These are phyloP conservation scores for Ceriagrion tenellum DNA, from an alignment of 2,888 invertebrate species.

Conservation along the genomic window DNA sequence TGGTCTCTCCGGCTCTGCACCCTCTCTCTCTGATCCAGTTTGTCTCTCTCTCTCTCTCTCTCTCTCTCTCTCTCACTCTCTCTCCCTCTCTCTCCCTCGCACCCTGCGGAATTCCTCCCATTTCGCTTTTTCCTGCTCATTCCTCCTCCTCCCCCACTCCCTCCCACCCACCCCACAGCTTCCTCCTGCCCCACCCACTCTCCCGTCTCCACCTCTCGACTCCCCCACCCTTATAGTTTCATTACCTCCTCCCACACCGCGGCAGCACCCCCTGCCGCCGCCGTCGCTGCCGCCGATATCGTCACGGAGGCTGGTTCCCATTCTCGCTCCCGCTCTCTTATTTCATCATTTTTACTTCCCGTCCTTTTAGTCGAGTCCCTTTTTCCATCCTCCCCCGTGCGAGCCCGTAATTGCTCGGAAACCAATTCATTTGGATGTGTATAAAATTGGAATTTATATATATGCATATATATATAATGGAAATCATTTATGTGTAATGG, in stretches of 20 bases:
- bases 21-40: not conserved
- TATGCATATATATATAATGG: not conserved
- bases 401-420: conserved; percentile 41
- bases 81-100: not conserved
- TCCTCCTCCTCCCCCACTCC: not conserved
- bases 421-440: conserved; percentile 33
- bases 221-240: not conserved
- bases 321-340: not conserved
- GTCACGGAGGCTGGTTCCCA: not conserved
- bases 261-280: not conserved
- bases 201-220: not conserved
- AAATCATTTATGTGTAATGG: not conserved
- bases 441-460: not conserved
- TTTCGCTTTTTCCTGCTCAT: conserved; percentile 25
- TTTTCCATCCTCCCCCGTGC: not conserved
- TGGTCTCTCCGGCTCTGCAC: not conserved
- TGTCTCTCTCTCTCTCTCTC: not conserved
- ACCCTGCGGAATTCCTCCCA: conserved; percentile 11
- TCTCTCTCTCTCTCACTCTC: not conserved
- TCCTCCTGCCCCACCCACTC: not conserved
- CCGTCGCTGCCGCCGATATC: not conserved
- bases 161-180: not conserved
- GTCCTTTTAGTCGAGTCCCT: not conserved
- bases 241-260: conserved; percentile 8
- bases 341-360: not conserved